phyloP scores from a whole-genome alignment of 2,113 vertebrate genomes.

The Dasyornis broadbenti region DNA sequence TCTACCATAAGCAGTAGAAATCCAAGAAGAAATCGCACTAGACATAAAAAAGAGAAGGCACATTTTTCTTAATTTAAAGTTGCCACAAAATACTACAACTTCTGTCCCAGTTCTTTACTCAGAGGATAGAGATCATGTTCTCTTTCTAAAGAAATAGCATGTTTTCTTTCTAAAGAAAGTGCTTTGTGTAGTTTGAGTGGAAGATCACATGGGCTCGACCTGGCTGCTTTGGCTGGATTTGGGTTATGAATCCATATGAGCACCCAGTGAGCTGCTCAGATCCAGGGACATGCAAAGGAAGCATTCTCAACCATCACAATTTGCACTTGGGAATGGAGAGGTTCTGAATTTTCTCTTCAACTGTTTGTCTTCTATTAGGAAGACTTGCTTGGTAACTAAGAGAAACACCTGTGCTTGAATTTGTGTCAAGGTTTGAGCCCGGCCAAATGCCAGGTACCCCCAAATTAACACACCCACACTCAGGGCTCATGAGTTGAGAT shows the following conservation, averaged over 20 bases:
- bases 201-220: not conserved
- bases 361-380: not conserved
- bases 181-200: not conserved
- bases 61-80: not conserved
- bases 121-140: not conserved
- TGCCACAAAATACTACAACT: not conserved
- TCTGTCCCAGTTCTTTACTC: not conserved
- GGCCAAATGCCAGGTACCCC: too few species aligned
- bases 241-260: not conserved
- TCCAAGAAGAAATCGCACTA: not conserved
- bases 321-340: not conserved
- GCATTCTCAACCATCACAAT: not conserved
- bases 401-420: not conserved
- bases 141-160: not conserved
- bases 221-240: not conserved
- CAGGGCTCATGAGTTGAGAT: too few species aligned
- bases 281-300: not conserved
- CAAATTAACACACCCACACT: too few species aligned
- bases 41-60: not conserved
- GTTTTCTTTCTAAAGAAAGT: not conserved
- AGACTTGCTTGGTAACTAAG: not conserved
- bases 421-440: too few species aligned
- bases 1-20: not conserved
- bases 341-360: not conserved
- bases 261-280: not conserved